Evolutionary conservation across 2,888 invertebrate species (phyloP), one percentile per base, ranked within the genome.

Genomic region (Oscheius sp.): DNA sequence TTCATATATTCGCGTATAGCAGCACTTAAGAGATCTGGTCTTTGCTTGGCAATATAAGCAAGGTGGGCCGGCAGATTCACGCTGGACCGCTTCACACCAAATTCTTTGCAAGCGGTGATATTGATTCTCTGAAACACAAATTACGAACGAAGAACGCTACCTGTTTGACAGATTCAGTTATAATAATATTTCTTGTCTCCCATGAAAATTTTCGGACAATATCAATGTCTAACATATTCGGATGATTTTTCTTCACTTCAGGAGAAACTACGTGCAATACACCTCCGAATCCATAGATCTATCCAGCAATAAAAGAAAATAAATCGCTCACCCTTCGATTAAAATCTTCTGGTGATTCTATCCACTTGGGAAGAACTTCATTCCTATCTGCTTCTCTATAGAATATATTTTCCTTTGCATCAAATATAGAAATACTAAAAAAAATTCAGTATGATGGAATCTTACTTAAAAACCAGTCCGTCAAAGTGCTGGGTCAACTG

Each of bases 281-380:
- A 17, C 79, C 79, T 54, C 70, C 72, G 62, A 61, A 73, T 22
- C 79, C 77, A 47, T 70, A 79, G 12, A 79, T 49, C 79, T 79
- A 45, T 30, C 71, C n/a, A 47, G 20, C 4, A 47, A 22, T 47
- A 47, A 5, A 5, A 17, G 6, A 17, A 47, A 20, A n/a, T 20
- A 47, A 24, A 47, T 47, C 3, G n/a, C 30, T 22, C 28, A 73
- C 73, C 28, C 44, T 61, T 22, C 71, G 65, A 9, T 68, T 67
- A 33, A 79, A 77, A 36, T 67, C 62, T 14, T 68, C 59, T 4
- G 65, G 36, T 2, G 57, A 62, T 14, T 54, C 22, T 2, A 73
- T 67, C 74, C 79, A 77, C 22, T 57, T 70, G 12, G 79, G 79
- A 4, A 79, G 30, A 22, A 79, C 77, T 57, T 79, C 79, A 47